These are phyloP conservation scores for Sparus aurata DNA, from an alignment of 2,797 vertebrate genomes.

Conservation along the genomic window DNA sequence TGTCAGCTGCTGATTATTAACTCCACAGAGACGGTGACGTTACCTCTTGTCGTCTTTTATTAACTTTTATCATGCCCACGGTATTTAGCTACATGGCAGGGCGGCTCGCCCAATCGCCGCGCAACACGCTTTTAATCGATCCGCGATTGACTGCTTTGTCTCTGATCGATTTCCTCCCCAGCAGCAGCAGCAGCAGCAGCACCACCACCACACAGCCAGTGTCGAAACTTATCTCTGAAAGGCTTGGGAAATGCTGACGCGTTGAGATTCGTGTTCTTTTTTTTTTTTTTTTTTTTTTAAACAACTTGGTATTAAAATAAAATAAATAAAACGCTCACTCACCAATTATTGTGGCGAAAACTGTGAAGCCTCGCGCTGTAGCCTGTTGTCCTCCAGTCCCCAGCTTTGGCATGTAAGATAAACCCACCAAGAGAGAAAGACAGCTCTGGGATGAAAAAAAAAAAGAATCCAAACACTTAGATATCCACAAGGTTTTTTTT, in stretches of 20 bases:
- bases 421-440: slow-evolving; percentile 11
- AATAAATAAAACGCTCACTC: slow-evolving; percentile 50
- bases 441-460: background rate
- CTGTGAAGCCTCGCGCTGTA: slow-evolving; percentile 79
- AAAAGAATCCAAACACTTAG: slow-evolving; percentile 60
- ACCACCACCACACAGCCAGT: background rate
- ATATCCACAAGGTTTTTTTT: slow-evolving; percentile 41
- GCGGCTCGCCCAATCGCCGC: slow-evolving; percentile 41
- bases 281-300: no score
- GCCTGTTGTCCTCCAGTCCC: slow-evolving; percentile 71
- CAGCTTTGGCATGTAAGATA: slow-evolving; percentile 82
- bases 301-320: background rate
- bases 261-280: background rate
- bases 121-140: slow-evolving; percentile 59
- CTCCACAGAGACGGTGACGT: slow-evolving; percentile 43
- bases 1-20: slow-evolving; percentile 37
- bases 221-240: no score
- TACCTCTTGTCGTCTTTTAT: slow-evolving; percentile 37
- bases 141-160: slow-evolving; percentile 39
- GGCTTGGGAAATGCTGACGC: no score
- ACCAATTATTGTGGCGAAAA: slow-evolving; percentile 87
- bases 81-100: slow-evolving; percentile 54
- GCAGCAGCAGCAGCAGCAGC: background rate
- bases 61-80: slow-evolving; percentile 48
- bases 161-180: slow-evolving; percentile 38